A percentile compares a stretch with the other conserved stretches of the same genome.
These are phyloP conservation scores for Lissocephala sabroskyi DNA, from an alignment of 2,888 invertebrate genomes.

Conservation along the genomic window DNA sequence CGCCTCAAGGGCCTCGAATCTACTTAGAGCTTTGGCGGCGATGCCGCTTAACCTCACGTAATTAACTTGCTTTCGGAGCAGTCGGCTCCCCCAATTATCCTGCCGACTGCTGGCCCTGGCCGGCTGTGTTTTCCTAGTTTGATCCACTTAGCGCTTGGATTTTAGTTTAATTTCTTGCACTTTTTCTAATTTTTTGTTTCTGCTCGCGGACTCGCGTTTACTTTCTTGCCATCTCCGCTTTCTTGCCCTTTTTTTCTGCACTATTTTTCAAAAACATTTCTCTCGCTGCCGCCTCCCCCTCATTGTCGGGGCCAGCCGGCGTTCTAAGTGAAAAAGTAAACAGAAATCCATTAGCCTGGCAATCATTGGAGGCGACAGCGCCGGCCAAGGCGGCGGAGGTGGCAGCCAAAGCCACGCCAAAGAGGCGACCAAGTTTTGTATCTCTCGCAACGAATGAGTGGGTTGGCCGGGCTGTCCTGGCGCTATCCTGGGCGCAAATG, in stretches of 20 bases:
- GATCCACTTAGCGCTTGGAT: constrained; percentile 54
- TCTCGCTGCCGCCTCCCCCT: constrained; percentile 8
- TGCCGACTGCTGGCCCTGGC: too few species aligned
- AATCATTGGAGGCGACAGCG: constrained; percentile 62
- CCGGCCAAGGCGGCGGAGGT: constrained; percentile 1
- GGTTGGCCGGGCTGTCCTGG: constrained; percentile 1
- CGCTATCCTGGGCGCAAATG: constrained; percentile 12
- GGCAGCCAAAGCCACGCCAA: neutral
- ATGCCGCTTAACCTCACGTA: constrained; percentile 45
- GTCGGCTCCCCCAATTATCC: too few species aligned
- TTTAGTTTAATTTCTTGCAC: constrained; percentile 58
- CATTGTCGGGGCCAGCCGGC: constrained; percentile 16
- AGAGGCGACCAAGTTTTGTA: neutral
- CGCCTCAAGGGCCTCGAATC: constrained; percentile 53
- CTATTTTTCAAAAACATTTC: constrained; percentile 44
- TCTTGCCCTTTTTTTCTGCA: constrained; percentile 39
- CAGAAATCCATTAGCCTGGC: constrained; percentile 69
- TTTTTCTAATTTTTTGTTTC: constrained; percentile 28
- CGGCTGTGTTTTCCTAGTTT: constrained; percentile 24
- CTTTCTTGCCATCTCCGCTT: constrained; percentile 22
- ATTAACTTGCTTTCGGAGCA: constrained; percentile 49
- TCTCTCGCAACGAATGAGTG: neutral
- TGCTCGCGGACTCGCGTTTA: constrained; percentile 47
- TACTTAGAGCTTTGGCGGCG: constrained; percentile 33
- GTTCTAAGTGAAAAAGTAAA: constrained; percentile 68